A percentile compares a stretch with the other conserved stretches of the same genome.
phyloP scores from a whole-genome alignment of 2,797 vertebrate genomes.

The Luscinia megarhynchos region DNA sequence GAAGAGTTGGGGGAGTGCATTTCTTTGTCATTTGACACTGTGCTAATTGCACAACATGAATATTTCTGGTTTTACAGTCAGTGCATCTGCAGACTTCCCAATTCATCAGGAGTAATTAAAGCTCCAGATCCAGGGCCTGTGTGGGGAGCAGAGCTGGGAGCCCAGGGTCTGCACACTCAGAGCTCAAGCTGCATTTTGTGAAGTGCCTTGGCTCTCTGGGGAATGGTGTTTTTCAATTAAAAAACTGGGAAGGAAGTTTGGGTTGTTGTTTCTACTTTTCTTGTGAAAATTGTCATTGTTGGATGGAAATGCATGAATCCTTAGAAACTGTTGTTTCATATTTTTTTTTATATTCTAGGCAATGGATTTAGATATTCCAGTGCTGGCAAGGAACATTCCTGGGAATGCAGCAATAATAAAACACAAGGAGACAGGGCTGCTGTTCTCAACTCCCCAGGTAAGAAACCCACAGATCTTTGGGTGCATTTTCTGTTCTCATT shows the following conservation, averaged over 20 bases:
- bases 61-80: background rate
- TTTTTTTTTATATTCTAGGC: constrained; percentile 76
- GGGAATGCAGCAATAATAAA: constrained; percentile 89
- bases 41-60: background rate
- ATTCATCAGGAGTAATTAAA: background rate
- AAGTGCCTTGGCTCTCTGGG: background rate
- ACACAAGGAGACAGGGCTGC: constrained; percentile 87
- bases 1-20: background rate
- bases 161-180: background rate
- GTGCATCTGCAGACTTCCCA: background rate
- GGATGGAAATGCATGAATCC: background rate
- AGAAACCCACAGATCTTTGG: background rate
- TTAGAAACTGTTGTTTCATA: background rate
- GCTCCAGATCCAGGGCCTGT: background rate
- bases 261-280: background rate
- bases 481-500: background rate
- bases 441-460: constrained; percentile 87
- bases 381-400: constrained; percentile 91
- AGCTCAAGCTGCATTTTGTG: background rate
- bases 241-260: background rate
- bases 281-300: accelerated
- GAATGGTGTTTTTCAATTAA: background rate
- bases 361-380: constrained; percentile 90
- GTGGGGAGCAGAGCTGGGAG: background rate
- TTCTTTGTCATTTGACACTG: background rate